These are phyloP conservation scores for Yponomeuta evonymella DNA, from an alignment of 2,888 invertebrate species.

Conservation along the genomic window DNA sequence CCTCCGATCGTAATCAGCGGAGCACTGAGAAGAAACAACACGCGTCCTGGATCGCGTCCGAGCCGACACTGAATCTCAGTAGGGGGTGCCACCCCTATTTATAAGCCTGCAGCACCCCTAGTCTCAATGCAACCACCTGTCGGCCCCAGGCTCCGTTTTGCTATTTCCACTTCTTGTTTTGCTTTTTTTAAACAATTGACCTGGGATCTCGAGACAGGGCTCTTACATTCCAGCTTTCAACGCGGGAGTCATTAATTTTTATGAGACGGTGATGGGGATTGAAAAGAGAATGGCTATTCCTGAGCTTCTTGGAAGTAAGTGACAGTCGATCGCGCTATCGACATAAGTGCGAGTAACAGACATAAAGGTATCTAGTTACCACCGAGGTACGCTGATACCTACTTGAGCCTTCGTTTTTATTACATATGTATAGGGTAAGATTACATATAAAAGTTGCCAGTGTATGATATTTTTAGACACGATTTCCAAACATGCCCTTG, in stretches of 20 bases:
- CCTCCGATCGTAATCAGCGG: not conserved
- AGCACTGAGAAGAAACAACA: not conserved
- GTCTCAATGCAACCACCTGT: not conserved
- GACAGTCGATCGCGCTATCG: too few species aligned
- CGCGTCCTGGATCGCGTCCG: not conserved
- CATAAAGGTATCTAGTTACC: too few species aligned
- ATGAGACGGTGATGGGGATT: too few species aligned
- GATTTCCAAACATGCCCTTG: too few species aligned
- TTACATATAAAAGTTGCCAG: too few species aligned
- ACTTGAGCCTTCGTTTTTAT: too few species aligned
- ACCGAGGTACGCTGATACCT: too few species aligned
- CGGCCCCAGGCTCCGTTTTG: not conserved
- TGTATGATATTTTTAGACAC: too few species aligned
- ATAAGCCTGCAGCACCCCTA: not conserved
- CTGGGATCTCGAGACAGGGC: not conserved
- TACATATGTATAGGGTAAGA: too few species aligned
- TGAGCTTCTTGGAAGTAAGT: too few species aligned
- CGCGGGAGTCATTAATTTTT: not conserved
- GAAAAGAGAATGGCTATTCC: too few species aligned
- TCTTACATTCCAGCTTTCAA: not conserved
- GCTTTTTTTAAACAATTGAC: not conserved
- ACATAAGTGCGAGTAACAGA: too few species aligned
- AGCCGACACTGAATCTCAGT: not conserved
- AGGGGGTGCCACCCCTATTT: not conserved
- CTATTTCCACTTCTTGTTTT: not conserved